Conservation (phyloP, 2,888 invertebrate species). For the Conops quadrifasciatus region DNA sequence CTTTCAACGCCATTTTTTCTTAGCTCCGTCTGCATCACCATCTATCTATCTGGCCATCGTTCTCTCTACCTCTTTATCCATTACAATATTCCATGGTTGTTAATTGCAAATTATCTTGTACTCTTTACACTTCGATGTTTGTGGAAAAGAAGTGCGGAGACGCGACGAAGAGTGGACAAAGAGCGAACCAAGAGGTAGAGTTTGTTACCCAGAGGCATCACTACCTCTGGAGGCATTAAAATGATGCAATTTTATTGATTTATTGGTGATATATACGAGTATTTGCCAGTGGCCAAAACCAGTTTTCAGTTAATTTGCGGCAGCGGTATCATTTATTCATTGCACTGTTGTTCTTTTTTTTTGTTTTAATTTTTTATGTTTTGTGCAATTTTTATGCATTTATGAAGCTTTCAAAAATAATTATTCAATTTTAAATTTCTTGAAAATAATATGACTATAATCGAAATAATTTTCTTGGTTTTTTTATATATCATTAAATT, state of each 20-base stretch:
- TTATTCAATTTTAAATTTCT: too few relatives aligned
- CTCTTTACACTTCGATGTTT: not conserved
- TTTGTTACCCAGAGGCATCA: too few relatives aligned
- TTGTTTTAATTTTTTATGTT: not conserved
- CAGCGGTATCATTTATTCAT: not conserved
- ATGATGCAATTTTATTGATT: slow-evolving; percentile 7
- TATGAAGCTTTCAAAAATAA: not conserved
- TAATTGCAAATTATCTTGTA: not conserved
- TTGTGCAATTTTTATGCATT: not conserved
- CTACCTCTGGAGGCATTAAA: not conserved
- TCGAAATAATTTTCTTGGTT: too few relatives aligned
- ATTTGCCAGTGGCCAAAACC: not conserved
- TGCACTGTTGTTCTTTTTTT: not conserved
- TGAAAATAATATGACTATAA: too few relatives aligned
- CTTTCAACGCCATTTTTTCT: not conserved
- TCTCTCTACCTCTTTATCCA: not conserved
- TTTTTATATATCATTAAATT: too few relatives aligned
- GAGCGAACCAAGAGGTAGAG: too few relatives aligned
- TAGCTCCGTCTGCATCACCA: not conserved
- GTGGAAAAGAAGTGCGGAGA: not conserved
- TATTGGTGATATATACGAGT: too few relatives aligned
- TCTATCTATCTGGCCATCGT: not conserved
- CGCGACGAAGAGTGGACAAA: not conserved
- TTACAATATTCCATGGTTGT: not conserved
- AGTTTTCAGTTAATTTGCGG: not conserved